Evolutionary conservation across 2,113 vertebrate genomes (phyloP).

Genomic region (Tupaia tana): DNA sequence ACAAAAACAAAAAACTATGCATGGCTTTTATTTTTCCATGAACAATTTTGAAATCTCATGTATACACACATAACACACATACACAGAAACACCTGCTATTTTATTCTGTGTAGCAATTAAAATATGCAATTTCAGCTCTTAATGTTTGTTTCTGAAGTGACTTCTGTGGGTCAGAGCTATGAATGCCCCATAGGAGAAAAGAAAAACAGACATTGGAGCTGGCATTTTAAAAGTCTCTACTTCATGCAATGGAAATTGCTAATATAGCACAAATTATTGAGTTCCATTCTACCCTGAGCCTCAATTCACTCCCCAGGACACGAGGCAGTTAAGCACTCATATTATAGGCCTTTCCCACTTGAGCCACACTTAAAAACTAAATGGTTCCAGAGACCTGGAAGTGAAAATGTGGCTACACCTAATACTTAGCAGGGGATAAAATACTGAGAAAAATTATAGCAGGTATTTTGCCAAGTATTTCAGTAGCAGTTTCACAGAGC

Average conservation of each 20-base stretch:
- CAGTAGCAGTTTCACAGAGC: conserved; percentile 23
- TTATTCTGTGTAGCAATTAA: neutral
- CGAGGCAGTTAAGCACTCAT: neutral
- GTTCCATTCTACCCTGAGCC: neutral
- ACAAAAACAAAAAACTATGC: no score
- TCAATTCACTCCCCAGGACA: neutral
- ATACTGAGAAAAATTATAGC: conserved; percentile 11
- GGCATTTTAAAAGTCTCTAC: neutral
- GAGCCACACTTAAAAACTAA: neutral
- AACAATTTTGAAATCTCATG: no score
- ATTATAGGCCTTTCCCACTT: neutral
- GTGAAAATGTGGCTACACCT: neutral
- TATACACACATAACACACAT: neutral
- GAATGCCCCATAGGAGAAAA: neutral
- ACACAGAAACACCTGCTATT: neutral
- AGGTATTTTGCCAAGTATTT: conserved; percentile 33
- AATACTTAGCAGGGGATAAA: neutral
- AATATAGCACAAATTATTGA: neutral
- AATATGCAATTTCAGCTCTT: conserved; percentile 37
- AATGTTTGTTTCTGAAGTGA: conserved; percentile 31
- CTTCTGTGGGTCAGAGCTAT: neutral
- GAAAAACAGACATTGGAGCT: neutral
- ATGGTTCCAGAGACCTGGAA: neutral
- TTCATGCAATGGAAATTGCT: conserved; percentile 1
- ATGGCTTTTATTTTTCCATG: no score